Conservation (phyloP, 1,140 invertebrate species). For the Phymastichus coffea region DNA sequence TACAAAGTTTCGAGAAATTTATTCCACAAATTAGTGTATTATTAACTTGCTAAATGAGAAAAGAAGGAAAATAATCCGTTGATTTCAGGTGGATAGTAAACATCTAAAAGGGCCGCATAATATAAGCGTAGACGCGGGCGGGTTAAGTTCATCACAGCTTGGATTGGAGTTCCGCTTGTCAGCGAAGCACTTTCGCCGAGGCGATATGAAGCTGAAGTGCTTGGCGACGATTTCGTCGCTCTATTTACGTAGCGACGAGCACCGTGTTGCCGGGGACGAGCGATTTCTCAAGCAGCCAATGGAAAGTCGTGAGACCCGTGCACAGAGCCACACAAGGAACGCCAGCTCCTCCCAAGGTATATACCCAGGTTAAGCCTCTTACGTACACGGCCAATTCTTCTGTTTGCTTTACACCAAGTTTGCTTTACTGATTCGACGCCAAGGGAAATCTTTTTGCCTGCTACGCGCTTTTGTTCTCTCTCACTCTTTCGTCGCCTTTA, state of each 20-base stretch:
- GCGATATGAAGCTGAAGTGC: conserved; percentile 85
- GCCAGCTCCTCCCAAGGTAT: too few species aligned
- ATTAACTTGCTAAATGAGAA: too few species aligned
- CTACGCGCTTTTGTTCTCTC: too few species aligned
- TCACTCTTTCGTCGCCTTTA: too few species aligned
- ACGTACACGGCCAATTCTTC: too few species aligned
- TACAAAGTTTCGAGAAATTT: too few species aligned
- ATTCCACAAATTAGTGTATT: too few species aligned
- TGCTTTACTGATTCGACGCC: too few species aligned
- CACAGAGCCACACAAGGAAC: conserved; percentile 47
- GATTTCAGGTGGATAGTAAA: background rate
- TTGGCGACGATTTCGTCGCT: conserved; percentile 81
- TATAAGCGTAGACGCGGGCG: conserved; percentile 46
- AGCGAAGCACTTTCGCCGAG: conserved; percentile 74
- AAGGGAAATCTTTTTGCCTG: too few species aligned
- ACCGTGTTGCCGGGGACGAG: conserved; percentile 73
- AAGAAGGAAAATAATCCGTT: too few species aligned
- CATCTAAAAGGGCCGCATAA: conserved; percentile 45
- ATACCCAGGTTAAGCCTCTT: too few species aligned
- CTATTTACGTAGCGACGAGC: conserved; percentile 81
- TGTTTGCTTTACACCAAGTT: too few species aligned
- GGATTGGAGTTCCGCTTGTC: conserved; percentile 74
- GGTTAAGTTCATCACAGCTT: conserved; percentile 71
- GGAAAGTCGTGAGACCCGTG: conserved; percentile 63
- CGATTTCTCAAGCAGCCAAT: conserved; percentile 63